Base-by-base conservation (phyloP, 2,888 invertebrate genomes). In the Sericinus montela region DNA sequence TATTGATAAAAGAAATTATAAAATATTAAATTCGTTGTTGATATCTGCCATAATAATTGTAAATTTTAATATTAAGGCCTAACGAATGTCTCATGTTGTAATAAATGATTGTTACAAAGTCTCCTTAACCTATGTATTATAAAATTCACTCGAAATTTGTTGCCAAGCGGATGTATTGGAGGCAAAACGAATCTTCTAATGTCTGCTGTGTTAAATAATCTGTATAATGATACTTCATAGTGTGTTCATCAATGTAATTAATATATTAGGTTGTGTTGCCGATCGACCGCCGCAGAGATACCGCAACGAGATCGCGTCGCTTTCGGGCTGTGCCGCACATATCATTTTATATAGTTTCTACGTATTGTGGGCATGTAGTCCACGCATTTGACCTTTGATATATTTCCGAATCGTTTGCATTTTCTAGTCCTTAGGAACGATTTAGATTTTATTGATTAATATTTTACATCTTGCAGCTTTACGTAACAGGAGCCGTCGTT, bases 11-110 rank as follows among this genome's bases (percentile, higher is more conserved):
- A 67, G 63, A 69, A 36, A 28, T 14, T 41, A 48, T 29, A 11
- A 48, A 48, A 42, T 48, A 44, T 44, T 75, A 80, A 83, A 83
- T 80, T 80, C 74, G 79, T 84, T 83, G 86, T 88, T 85, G 79
- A 86, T 82, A 85, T 86, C 81, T 87, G 87, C 87, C 87, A 87
- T 88, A 87, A 85, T 86, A 81, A 78, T 67, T 86, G 84, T 87
- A 87, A 66, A 85, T 84, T 84, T 81, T 80, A 75, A 73, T 76
- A 66, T 72, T 87, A 83, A 85, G 86, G 85, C 87, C 86, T 85
- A 84, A 84, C 82, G 85, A 85, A 85, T 87, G 84, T 86, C 80
- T 76, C 82, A 80, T 76, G 74, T 77, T 82, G 72, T 78, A 67
- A 65, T 72, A 74, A 73, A 75, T 76, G 51, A 77, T 79, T 80